These are phyloP conservation scores for Okapia johnstoni DNA, from an alignment of 2,113 vertebrate species.

Conservation along the genomic window DNA sequence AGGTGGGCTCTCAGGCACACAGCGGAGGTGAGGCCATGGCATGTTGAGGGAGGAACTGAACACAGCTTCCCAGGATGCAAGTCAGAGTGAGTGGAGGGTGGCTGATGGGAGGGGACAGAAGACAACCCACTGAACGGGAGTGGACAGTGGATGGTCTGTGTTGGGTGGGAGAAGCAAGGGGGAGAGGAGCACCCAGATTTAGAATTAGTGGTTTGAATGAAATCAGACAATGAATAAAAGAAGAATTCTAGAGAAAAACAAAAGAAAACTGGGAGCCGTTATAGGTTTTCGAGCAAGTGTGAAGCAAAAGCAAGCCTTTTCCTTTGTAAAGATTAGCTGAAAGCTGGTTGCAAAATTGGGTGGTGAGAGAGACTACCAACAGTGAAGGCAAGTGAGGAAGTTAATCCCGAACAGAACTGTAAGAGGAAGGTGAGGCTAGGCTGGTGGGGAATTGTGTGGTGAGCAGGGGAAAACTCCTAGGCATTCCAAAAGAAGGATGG, in stretches of 20 bases:
- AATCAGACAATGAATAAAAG: neutral
- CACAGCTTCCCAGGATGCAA: too few relatives aligned
- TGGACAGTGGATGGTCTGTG: neutral
- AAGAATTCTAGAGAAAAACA: neutral
- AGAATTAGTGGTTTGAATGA: neutral
- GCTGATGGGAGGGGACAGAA: neutral
- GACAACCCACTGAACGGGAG: neutral
- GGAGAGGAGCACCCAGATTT: neutral
- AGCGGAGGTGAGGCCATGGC: fast-evolving
- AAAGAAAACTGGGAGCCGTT: neutral
- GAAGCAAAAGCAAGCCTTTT: neutral
- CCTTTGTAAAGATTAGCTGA: neutral
- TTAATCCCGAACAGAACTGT: fast-evolving
- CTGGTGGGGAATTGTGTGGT: fast-evolving
- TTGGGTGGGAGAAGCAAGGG: neutral
- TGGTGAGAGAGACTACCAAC: neutral
- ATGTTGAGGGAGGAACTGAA: neutral
- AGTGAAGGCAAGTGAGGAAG: neutral
- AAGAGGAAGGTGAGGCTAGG: neutral
- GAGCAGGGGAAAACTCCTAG: neutral
- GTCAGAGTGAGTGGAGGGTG: fast-evolving
- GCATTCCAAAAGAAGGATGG: neutral
- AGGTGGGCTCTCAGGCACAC: fast-evolving
- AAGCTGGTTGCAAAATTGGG: neutral
- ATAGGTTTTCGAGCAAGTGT: neutral